These are phyloP conservation scores for Vollenhovia emeryi DNA, from an alignment of 1,140 invertebrate species.

Conservation along the genomic window DNA sequence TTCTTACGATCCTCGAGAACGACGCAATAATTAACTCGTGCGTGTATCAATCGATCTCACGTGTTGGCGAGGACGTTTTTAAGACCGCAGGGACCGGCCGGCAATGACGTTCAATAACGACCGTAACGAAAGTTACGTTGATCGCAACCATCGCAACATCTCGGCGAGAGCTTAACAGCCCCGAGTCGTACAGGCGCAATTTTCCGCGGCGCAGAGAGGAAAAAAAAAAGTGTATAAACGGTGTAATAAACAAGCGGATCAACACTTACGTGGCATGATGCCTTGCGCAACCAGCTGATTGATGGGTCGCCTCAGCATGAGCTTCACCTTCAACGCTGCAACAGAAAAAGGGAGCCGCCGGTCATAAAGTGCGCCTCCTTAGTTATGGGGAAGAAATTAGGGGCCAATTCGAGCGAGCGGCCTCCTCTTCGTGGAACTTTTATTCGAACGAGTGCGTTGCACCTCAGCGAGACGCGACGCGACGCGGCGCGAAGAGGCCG, in stretches of 20 bases:
- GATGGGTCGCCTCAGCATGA: conserved; percentile 97
- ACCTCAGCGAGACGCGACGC: conserved; percentile 7
- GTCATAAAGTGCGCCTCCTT: conserved; percentile 52
- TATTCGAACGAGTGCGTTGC: conserved; percentile 36
- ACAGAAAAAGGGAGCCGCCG: conserved; percentile 83
- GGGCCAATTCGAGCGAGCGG: conserved; percentile 40
- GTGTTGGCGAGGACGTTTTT: conserved; percentile 6
- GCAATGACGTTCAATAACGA: conserved; percentile 35
- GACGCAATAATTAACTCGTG: conserved; percentile 32
- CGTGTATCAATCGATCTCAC: conserved; percentile 25
- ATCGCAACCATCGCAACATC: conserved; percentile 3
- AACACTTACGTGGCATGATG: conserved; percentile 98
- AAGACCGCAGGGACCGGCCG: not conserved
- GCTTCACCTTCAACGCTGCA: conserved; percentile 97
- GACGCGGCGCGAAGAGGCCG: not conserved
- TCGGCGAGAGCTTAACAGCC: conserved; percentile 19
- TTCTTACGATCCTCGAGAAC: conserved; percentile 26
- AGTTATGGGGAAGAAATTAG: conserved; percentile 56
- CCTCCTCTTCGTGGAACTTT: conserved; percentile 3
- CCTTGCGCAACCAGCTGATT: conserved; percentile 98
- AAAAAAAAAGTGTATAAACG: conserved; percentile 12
- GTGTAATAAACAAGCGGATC: conserved; percentile 55
- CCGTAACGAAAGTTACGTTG: conserved; percentile 1
- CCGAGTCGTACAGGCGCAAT: conserved; percentile 37
- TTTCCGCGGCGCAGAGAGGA: not conserved